Evolutionary conservation across 2,888 invertebrate species (phyloP).

Genomic region (Chydorus sphaericus): DNA sequence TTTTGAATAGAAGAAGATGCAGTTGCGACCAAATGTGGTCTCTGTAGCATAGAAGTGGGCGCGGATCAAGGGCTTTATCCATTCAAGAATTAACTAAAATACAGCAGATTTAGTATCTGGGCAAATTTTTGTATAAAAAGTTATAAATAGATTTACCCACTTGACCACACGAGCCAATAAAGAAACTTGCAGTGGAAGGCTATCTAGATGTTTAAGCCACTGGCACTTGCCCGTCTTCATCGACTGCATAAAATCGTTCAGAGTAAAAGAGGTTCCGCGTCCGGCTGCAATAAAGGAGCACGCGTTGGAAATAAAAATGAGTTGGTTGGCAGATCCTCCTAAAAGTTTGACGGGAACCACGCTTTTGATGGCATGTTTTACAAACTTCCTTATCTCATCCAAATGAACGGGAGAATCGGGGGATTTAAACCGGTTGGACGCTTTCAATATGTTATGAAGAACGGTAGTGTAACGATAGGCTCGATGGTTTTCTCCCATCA

Average conservation of each 20-base stretch:
- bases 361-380: neutral
- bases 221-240: neutral
- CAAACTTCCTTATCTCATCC: neutral
- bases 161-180: constrained; percentile 24
- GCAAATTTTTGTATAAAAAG: no score
- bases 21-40: constrained; percentile 4
- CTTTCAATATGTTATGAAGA: neutral
- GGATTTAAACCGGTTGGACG: neutral
- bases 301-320: neutral
- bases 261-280: neutral
- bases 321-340: neutral
- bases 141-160: no score
- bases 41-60: constrained; percentile 8
- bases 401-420: neutral
- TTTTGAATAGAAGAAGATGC: constrained; percentile 2
- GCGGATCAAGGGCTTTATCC: constrained; percentile 25
- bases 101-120: no score
- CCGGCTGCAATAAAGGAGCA: constrained; percentile 2
- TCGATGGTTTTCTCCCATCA: neutral
- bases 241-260: constrained; percentile 4
- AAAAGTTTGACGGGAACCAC: neutral
- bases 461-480: neutral
- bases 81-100: constrained; percentile 35
- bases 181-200: constrained; percentile 1
- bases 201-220: neutral